These are phyloP conservation scores for Phalangium opilio DNA, from an alignment of 2,888 invertebrate species.

Conservation along the genomic window DNA sequence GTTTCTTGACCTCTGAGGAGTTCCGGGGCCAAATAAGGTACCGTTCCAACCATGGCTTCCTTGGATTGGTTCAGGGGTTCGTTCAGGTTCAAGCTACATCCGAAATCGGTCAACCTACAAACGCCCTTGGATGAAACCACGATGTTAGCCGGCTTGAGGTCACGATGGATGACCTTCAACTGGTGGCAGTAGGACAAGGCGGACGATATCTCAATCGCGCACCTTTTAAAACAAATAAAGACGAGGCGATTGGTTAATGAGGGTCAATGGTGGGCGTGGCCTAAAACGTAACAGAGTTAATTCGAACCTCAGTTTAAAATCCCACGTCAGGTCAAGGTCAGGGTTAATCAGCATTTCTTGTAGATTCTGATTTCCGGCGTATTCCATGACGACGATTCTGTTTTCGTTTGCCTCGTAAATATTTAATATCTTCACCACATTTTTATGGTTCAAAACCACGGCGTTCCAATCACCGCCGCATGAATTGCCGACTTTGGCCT, in stretches of 20 bases:
- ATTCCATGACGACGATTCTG: background rate
- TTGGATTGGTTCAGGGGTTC: too few species aligned
- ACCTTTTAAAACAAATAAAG: background rate
- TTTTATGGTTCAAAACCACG: background rate
- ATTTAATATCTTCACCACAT: background rate
- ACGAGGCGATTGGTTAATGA: too few species aligned
- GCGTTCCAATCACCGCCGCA: background rate
- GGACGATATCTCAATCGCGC: background rate
- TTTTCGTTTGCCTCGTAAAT: background rate
- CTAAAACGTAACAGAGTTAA: too few species aligned
- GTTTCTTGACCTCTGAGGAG: background rate
- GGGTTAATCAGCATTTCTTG: background rate
- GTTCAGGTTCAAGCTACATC: background rate
- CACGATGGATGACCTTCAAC: background rate
- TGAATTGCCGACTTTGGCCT: too few species aligned
- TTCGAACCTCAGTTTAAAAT: too few species aligned
- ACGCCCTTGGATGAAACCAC: background rate
- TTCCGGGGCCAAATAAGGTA: background rate
- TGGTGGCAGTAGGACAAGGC: background rate
- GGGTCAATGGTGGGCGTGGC: too few species aligned
- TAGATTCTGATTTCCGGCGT: background rate
- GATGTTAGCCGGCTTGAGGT: background rate
- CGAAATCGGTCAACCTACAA: background rate
- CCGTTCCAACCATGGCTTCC: background rate
- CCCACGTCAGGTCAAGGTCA: too few species aligned